A percentile compares a stretch with the other conserved stretches of the same genome.
These are phyloP conservation scores for Nycticebus coucang DNA, from an alignment of 2,113 vertebrate genomes.

Conservation along the genomic window DNA sequence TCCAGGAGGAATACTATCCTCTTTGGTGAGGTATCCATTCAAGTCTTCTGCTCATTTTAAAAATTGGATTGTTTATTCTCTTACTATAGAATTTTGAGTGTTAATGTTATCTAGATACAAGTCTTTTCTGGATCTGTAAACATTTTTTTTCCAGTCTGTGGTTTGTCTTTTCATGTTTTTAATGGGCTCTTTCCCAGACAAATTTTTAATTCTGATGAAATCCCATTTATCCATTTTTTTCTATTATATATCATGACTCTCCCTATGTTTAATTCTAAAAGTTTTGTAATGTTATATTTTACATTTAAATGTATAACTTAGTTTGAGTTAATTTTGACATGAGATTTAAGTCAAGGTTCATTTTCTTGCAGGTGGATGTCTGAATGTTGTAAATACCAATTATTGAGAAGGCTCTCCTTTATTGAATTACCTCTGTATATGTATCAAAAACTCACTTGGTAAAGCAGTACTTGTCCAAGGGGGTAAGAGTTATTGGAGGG, in stretches of 20 bases:
- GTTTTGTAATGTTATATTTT: background rate
- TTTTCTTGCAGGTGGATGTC: background rate
- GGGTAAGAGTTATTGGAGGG: background rate
- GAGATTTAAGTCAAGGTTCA: background rate
- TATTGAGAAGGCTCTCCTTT: background rate
- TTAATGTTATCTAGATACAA: background rate
- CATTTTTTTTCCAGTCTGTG: conserved; percentile 1
- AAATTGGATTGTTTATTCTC: background rate
- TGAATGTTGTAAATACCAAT: background rate
- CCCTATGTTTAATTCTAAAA: background rate
- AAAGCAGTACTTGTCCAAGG: background rate
- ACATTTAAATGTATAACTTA: background rate
- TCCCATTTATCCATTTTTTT: background rate
- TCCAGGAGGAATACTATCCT: background rate
- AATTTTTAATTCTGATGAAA: background rate
- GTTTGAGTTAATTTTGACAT: background rate
- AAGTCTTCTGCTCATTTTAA: background rate
- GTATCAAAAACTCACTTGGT: background rate
- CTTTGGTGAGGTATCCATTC: background rate
- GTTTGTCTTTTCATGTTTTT: background rate
- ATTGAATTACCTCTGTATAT: background rate
- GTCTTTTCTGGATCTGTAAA: background rate
- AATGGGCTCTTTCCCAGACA: background rate
- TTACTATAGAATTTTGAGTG: background rate
- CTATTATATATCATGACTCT: background rate